These are phyloP conservation scores for Drosophila tripunctata DNA, from an alignment of 2,888 invertebrate species.

Conservation along the genomic window DNA sequence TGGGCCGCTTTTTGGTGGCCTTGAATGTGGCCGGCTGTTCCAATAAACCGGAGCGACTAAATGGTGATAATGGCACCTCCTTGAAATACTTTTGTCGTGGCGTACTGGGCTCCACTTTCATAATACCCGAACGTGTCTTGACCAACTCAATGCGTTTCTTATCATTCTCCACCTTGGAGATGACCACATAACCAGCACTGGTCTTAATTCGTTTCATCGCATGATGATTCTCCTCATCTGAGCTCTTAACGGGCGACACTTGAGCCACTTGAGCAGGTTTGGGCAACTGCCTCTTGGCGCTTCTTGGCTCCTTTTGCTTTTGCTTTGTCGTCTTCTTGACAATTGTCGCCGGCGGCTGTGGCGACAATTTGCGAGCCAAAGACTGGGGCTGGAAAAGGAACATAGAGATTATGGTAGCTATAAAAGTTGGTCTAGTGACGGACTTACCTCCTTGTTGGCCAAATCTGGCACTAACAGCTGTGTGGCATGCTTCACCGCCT, in stretches of 20 bases:
- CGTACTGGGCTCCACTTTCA: conserved; percentile 76
- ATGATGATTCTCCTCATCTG: conserved; percentile 54
- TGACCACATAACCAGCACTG: conserved; percentile 64
- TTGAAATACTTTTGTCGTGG: conserved; percentile 71
- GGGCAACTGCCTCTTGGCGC: neutral
- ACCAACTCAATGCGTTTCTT: conserved; percentile 43
- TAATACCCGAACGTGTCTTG: conserved; percentile 72
- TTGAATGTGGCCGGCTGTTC: conserved; percentile 3
- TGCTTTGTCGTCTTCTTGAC: neutral
- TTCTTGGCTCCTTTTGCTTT: no score
- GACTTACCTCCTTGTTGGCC: conserved; percentile 29
- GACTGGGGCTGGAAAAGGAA: conserved; percentile 34
- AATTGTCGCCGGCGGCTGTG: conserved; percentile 31
- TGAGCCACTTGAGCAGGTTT: neutral
- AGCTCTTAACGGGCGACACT: conserved; percentile 49
- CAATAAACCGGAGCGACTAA: conserved; percentile 26
- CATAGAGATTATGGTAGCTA: no score
- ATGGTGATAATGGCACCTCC: conserved; percentile 73
- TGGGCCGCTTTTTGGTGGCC: neutral
- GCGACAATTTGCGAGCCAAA: conserved; percentile 48
- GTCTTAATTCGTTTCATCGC: conserved; percentile 42
- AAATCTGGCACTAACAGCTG: conserved; percentile 34
- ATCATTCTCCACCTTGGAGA: conserved; percentile 10
- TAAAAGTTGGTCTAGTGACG: neutral
- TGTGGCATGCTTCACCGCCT: conserved; percentile 46